Base-by-base conservation (phyloP, 92 coral and sea anemone species). In the Phenganax marumi region DNA sequence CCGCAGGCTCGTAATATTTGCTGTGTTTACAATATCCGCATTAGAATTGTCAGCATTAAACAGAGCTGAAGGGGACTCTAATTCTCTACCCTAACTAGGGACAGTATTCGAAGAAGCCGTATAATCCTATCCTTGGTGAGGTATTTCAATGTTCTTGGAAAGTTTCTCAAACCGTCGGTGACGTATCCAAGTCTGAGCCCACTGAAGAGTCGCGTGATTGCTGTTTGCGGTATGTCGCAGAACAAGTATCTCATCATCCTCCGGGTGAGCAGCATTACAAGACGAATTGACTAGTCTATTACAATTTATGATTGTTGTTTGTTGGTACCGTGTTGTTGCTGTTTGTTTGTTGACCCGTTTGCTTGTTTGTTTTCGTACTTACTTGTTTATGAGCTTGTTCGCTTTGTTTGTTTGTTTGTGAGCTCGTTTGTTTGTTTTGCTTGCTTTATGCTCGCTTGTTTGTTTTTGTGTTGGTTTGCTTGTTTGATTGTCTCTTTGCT, bases 211-310 rank as follows among this genome's bases (percentile, higher is more conserved):
- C 82, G 46, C 71, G 90, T 63, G 90, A 88, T 61, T 84, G 86
- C 58, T 86, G 76, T 22, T 73, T 95, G 8, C 86, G 91, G 43
- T 95, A 92, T 76, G 90, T 92, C 26, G 97, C 97, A 23, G 98
- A 95, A 81, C 98, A 95, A 84, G 87, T 95, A 24, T 95, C 98
- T 72, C 98, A 95, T 89, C 98, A 95, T 82, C 98, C 98, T 25
- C 98, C 98, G 72, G 92, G 98, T 95, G 80, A 89, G 93, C 79
- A 52, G 11, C 10, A 8, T 25, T 26, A 23, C 7, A 10, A 23
- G 57, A 17, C 39, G 54, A 70, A 14, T 47, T 70, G 39, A 14
- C 10, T 6, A 56, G 3, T 2, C n/a, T 56, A 56, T 8, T 14
- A 1, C n/a, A 56, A 56, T 2, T 21, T 14, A 14, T 33, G 43